Percentiles rank a stretch among this genome's conserved stretches.
These are phyloP conservation scores for Tragelaphus buxtoni DNA, from an alignment of 2,113 vertebrate species.

Conservation along the genomic window DNA sequence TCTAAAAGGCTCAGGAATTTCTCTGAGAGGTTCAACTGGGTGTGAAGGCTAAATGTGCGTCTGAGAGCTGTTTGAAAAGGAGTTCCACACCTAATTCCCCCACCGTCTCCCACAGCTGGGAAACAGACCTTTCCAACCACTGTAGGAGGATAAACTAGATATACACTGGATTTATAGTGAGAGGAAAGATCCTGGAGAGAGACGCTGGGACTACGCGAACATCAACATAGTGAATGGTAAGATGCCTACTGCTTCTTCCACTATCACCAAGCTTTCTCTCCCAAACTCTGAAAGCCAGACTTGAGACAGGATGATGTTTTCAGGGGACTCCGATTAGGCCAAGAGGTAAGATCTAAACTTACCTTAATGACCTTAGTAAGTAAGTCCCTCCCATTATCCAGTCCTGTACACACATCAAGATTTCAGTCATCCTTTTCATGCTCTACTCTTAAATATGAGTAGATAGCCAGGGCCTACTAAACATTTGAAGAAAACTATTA, in stretches of 20 bases:
- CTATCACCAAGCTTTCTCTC: neutral
- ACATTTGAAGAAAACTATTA: neutral
- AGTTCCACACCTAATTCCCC: too few relatives aligned
- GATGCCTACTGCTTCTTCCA: neutral
- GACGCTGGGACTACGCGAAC: too few relatives aligned
- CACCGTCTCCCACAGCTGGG: neutral
- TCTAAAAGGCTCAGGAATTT: neutral
- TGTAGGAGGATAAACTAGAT: neutral
- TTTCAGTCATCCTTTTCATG: neutral
- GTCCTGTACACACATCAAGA: neutral
- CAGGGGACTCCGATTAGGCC: neutral
- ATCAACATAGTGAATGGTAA: neutral
- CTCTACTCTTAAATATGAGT: too few relatives aligned
- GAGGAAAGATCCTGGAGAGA: neutral
- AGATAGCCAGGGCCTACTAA: too few relatives aligned
- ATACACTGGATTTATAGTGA: neutral
- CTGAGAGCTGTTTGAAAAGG: neutral
- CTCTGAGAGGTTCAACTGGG: neutral
- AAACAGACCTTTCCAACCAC: neutral
- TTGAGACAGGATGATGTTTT: neutral
- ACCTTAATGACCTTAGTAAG: neutral
- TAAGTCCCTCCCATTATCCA: neutral
- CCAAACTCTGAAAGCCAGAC: neutral
- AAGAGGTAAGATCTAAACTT: neutral
- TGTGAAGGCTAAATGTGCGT: neutral